Base-by-base conservation (phyloP, 2,113 vertebrate species). In the Halichoeres trimaculatus region DNA sequence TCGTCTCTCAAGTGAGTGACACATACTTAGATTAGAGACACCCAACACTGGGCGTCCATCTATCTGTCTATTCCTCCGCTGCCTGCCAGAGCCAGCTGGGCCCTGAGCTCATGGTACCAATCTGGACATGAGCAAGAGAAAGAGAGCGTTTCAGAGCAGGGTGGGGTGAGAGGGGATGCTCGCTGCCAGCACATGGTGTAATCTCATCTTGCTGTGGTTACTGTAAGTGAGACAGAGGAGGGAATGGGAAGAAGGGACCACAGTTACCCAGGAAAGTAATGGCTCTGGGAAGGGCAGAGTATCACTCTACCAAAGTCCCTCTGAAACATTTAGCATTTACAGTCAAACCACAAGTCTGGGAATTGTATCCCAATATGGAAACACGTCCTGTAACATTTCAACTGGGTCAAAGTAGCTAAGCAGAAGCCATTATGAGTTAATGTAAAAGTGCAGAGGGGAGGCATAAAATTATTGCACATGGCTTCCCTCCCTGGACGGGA, bases 161-260 rank as follows among this genome's bases (percentile, higher is more conserved):
- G 88, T 26, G 82, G 75, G 80, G 78, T 59, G 70, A 78, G 77
- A 68, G 53, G 69, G 53, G 76, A 68, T 77, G 75, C 57, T 84
- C 78, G 68, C 78, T 77, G 88, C 87, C 81, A 66, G 80, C 89
- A 81, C 86, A 78, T 66, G 41, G 20, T 84, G 76, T 91, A 90
- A 90, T 90, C 82, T 76, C 87, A 89, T 90, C 88, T 63, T n/a
- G 34, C 74, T 80, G 78, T 72, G 88, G 85, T 91, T 90, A 91
- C 89, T 72, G 88, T 90, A 90, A 91, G 83, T 86, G 84, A 84
- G 85, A 80, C 41, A 64, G 70, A 82, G 78, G 60, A 51, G 86
- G 84, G 81, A 85, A 89, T 83, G 67, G 78, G 75, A 85, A 61
- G 53, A 69, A 54, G 24, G 65, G 59, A 73, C 64, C 71, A 77